Evolutionary conservation across 2,113 vertebrate species (phyloP).

Genomic region (Entelurus aequoreus): DNA sequence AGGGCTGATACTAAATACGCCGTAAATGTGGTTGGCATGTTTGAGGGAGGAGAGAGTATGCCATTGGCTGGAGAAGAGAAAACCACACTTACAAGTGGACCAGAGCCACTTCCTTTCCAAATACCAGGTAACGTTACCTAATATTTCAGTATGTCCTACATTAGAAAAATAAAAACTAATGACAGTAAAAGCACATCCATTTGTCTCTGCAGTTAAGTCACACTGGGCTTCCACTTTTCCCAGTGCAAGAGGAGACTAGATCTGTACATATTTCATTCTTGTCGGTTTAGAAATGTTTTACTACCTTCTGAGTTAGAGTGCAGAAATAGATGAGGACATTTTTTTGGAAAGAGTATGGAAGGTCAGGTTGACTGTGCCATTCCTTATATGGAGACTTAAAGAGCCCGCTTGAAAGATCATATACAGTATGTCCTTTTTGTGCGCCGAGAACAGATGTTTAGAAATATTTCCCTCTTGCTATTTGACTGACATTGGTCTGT

Average conservation of each 20-base stretch:
- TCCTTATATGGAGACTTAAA: conserved; percentile 48
- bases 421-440: neutral
- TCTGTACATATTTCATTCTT: conserved; percentile 35
- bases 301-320: conserved; percentile 37
- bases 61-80: conserved; percentile 94
- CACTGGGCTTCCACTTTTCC: conserved; percentile 42
- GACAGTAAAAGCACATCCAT: neutral
- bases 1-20: conserved; percentile 93
- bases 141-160: conserved; percentile 2
- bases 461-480: neutral
- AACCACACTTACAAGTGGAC: conserved; percentile 86
- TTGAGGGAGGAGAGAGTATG: conserved; percentile 92
- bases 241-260: conserved; percentile 28
- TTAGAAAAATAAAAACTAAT: neutral
- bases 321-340: conserved; percentile 36
- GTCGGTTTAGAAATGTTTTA: conserved; percentile 56
- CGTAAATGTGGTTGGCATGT: conserved; percentile 93
- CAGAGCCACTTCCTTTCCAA: conserved; percentile 55
- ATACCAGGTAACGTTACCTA: conserved; percentile 51
- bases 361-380: conserved; percentile 37
- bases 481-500: conserved; percentile 22
- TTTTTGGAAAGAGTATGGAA: conserved; percentile 36
- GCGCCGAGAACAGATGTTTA: neutral
- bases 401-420: conserved; percentile 1
- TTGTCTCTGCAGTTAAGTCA: conserved; percentile 33